These are phyloP conservation scores for Gulo gulo DNA, from an alignment of 2,113 vertebrate species.

Conservation along the genomic window DNA sequence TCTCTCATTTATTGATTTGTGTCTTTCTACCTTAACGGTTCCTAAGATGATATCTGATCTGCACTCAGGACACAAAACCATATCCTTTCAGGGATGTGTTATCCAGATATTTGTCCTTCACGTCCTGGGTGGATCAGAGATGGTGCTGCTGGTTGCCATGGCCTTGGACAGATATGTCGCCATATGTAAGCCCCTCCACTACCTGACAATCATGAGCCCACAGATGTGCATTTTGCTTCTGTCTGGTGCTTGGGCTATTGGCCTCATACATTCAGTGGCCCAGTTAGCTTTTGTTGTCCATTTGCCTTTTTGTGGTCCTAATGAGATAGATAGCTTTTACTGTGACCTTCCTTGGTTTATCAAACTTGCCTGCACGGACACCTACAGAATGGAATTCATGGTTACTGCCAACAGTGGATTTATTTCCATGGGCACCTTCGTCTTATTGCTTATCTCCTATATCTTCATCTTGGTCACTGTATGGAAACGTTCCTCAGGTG, in stretches of 20 bases:
- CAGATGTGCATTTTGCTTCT: neutral
- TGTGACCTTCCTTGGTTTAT: constrained; percentile 50
- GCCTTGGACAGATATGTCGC: constrained; percentile 60
- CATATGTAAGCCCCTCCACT: constrained; percentile 60
- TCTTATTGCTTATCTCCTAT: constrained; percentile 68
- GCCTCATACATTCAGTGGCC: neutral
- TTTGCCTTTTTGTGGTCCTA: constrained; percentile 50
- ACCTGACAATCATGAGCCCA: constrained; percentile 24
- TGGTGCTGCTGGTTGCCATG: constrained; percentile 59
- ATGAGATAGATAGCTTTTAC: constrained; percentile 35
- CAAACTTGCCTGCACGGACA: constrained; percentile 39
- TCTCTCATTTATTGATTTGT: constrained; percentile 47
- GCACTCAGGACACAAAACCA: neutral
- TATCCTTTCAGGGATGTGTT: constrained; percentile 64
- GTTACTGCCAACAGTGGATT: constrained; percentile 70
- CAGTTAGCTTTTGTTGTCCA: constrained; percentile 10
- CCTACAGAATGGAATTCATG: constrained; percentile 54
- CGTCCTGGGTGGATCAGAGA: constrained; percentile 58
- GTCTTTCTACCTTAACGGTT: neutral
- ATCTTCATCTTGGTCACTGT: constrained; percentile 63
- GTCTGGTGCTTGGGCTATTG: neutral
- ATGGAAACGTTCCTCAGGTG: neutral
- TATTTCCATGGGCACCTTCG: constrained; percentile 59
- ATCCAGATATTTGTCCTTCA: constrained; percentile 70
- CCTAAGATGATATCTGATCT: constrained; percentile 56